Evolutionary conservation across 2,797 vertebrate species (phyloP).

Genomic region (Selene dorsalis): DNA sequence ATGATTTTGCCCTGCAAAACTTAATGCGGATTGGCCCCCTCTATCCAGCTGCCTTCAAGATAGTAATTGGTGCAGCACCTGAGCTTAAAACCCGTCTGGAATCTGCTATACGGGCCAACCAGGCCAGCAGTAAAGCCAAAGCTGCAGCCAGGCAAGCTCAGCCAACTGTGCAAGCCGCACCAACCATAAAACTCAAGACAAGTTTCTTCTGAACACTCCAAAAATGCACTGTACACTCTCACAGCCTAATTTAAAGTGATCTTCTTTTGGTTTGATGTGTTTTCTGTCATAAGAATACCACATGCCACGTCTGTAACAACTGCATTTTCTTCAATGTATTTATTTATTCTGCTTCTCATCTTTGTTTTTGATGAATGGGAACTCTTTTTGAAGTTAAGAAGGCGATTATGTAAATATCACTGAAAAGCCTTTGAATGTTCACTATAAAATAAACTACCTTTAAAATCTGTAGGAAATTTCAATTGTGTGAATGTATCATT

Average conservation of each 20-base stretch:
- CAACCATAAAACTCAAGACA: slow-evolving; percentile 98
- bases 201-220: slow-evolving; percentile 91
- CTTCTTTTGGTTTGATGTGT: slow-evolving; percentile 32
- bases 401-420: slow-evolving; percentile 68
- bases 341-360: slow-evolving; percentile 71
- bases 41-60: slow-evolving; percentile 97
- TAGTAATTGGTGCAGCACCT: slow-evolving; percentile 95
- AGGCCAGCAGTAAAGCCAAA: slow-evolving; percentile 95
- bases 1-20: slow-evolving; percentile 97
- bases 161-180: slow-evolving; percentile 91
- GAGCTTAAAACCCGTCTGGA: slow-evolving; percentile 95
- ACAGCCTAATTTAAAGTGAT: slow-evolving; percentile 27
- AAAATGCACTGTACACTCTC: slow-evolving; percentile 31
- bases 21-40: slow-evolving; percentile 97
- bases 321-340: slow-evolving; percentile 59
- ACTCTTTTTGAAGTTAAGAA: slow-evolving; percentile 44
- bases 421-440: slow-evolving; percentile 69
- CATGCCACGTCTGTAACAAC: slow-evolving; percentile 39
- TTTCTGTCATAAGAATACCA: slow-evolving; percentile 34
- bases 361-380: slow-evolving; percentile 48
- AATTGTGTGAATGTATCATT: slow-evolving; percentile 66
- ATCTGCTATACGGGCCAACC: slow-evolving; percentile 93
- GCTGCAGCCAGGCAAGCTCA: slow-evolving; percentile 89
- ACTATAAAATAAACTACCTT: slow-evolving; percentile 50
- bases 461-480: slow-evolving; percentile 50